Conservation (phyloP, 1,140 invertebrate species). For the Solenopsis invicta region DNA sequence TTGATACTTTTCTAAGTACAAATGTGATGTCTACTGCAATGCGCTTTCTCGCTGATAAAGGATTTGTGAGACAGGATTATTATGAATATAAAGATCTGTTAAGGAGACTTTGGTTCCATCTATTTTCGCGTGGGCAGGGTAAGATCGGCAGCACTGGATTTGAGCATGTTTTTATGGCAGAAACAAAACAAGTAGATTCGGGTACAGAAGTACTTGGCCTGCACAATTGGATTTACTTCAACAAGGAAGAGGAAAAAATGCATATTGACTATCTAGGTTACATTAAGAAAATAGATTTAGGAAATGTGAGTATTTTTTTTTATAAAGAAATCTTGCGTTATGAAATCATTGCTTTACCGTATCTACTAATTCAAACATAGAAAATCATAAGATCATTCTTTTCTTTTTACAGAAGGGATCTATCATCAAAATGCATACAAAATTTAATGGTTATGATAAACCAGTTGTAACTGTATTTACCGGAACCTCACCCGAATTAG, state of each 20-base stretch:
- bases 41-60: conserved; percentile 88
- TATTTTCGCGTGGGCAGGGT: conserved; percentile 92
- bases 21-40: conserved; percentile 89
- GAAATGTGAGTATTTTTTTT: conserved; percentile 88
- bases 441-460: conserved; percentile 92
- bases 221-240: conserved; percentile 96
- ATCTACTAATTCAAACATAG: neutral
- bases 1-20: conserved; percentile 89
- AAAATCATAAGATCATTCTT: conserved; percentile 48
- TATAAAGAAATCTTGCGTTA: neutral
- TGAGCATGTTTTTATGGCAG: conserved; percentile 95
- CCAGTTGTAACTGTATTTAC: conserved; percentile 94
- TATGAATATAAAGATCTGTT: conserved; percentile 91
- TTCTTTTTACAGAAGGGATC: conserved; percentile 91
- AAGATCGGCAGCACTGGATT: conserved; percentile 94
- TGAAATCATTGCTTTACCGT: neutral
- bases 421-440: conserved; percentile 92
- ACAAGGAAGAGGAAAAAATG: conserved; percentile 90
- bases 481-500: conserved; percentile 97
- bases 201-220: conserved; percentile 91
- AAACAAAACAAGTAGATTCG: conserved; percentile 89
- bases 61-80: conserved; percentile 83
- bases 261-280: conserved; percentile 94
- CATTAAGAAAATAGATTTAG: conserved; percentile 91
- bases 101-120: conserved; percentile 93